A percentile compares a stretch with the other conserved stretches of the same genome.
These are phyloP conservation scores for Andrena hattorfiana DNA, from an alignment of 2,888 invertebrate genomes.

Conservation along the genomic window DNA sequence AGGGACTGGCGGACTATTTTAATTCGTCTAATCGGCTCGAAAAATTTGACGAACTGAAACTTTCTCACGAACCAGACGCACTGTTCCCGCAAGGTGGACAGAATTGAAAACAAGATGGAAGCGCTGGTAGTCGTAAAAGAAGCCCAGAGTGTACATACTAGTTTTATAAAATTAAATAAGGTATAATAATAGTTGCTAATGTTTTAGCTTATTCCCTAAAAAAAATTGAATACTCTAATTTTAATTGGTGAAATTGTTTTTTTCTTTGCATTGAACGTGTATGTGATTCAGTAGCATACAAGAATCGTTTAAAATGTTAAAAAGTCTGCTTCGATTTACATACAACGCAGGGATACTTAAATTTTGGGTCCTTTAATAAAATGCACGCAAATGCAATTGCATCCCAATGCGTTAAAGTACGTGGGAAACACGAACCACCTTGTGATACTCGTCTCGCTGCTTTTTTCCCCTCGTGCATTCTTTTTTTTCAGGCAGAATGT, in stretches of 20 bases:
- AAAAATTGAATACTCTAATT: too few relatives aligned
- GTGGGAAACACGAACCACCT: constrained; percentile 1
- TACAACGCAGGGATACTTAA: too few relatives aligned
- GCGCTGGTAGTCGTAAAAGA: too few relatives aligned
- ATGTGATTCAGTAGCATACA: too few relatives aligned
- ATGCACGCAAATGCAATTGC: neutral
- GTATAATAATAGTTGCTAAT: too few relatives aligned
- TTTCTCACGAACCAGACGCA: neutral
- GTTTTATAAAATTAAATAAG: too few relatives aligned
- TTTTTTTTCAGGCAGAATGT: constrained; percentile 46
- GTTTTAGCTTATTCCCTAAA: too few relatives aligned
- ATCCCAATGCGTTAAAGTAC: neutral
- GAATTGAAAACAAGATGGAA: neutral
- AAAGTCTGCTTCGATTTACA: neutral
- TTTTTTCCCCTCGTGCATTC: constrained; percentile 3
- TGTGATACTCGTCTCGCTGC: neutral
- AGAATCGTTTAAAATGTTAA: too few relatives aligned
- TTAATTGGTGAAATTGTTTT: too few relatives aligned
- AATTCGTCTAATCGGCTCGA: neutral
- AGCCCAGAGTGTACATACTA: too few relatives aligned
- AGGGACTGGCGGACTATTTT: constrained; percentile 7
- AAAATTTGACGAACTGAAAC: neutral
- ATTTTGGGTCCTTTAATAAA: neutral
- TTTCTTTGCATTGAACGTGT: too few relatives aligned
- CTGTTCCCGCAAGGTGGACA: neutral